Base-by-base conservation (phyloP, 2,888 invertebrate genomes). In the Yponomeuta cagnagella region DNA sequence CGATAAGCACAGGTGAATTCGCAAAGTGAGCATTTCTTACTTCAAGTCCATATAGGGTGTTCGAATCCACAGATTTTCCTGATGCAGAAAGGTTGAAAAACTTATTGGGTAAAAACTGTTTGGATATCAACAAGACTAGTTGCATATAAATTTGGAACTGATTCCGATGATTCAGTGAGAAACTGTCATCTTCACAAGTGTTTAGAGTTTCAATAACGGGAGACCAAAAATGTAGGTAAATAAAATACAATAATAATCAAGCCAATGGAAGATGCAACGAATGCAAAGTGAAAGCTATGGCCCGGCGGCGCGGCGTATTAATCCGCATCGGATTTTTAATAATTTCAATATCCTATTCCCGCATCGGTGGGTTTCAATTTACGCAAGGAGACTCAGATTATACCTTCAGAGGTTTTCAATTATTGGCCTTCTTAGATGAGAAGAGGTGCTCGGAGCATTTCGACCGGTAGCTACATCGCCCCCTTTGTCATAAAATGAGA, bases 321-420 rank as follows among this genome's bases (percentile, higher is more conserved):
- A 63, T 63, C 15, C 63, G n/a, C 37, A 33, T 12, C 48, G 30
- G 37, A 63, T 69, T 69, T 75, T 73, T 70, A 69, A 71, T 73
- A 72, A 73, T 74, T 72, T 72, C 80, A 79, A 80, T 78, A 80
- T 80, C 80, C 82, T 63, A 63, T 78, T 83, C 85, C 79, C 79
- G 79, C 79, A 78, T 75, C 79, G 76, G 74, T 77, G 79, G 76
- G 77, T 86, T 86, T 84, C 86, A 82, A 86, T 87, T 85, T 86
- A 83, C 81, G 78, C 78, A 80, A 79, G 80, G 69, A 80, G 79
- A 81, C 80, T 82, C 78, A 79, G 84, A 83, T 85, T 85, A 68
- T 68, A 48, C 68, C 31, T 68, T 83, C 82, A 81, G 79, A 87
- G 86, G 85, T 87, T 87, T 87, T 87, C 87, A 87, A 86, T 87